Percentiles rank a stretch among this genome's conserved stretches.
phyloP scores from a whole-genome alignment of 2,888 invertebrate genomes.

The Trichacis sp. region DNA sequence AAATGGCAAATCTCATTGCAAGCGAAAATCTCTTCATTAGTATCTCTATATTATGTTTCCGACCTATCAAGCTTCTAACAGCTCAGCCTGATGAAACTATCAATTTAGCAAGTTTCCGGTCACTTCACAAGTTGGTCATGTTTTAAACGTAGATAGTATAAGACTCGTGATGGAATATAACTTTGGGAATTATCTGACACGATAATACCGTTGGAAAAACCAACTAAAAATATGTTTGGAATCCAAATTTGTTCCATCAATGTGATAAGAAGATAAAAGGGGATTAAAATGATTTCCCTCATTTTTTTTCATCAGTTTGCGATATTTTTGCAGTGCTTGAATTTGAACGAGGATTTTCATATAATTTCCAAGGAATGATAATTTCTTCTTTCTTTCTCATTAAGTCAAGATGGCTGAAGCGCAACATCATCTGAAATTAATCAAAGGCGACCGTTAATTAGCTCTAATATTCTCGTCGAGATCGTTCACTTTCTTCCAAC shows the following conservation, averaged over 20 bases:
- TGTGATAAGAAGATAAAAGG: not conserved
- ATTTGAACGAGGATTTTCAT: not conserved
- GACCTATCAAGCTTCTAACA: conserved; percentile 16
- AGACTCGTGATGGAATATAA: conserved; percentile 26
- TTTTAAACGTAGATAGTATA: conserved; percentile 28
- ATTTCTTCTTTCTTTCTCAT: not conserved
- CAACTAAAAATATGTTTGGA: not conserved
- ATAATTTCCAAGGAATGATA: not conserved
- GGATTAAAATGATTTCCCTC: not conserved
- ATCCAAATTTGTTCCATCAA: not conserved
- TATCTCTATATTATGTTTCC: not conserved
- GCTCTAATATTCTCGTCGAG: not conserved
- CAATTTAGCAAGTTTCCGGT: conserved; percentile 32
- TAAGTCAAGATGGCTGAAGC: not conserved
- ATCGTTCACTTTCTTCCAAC: not conserved
- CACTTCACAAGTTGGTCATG: conserved; percentile 28
- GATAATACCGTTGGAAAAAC: conserved; percentile 10
- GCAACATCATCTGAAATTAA: not conserved
- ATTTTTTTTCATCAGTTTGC: not conserved
- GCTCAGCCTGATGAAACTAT: conserved; percentile 17
- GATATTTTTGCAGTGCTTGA: not conserved
- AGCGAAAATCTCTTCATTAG: not conserved
- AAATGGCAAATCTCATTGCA: too few relatives aligned
- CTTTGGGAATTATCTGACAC: conserved; percentile 19
- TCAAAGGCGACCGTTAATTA: not conserved